Conservation (phyloP, 2,113 vertebrate species). For the Carlito syrichta region DNA sequence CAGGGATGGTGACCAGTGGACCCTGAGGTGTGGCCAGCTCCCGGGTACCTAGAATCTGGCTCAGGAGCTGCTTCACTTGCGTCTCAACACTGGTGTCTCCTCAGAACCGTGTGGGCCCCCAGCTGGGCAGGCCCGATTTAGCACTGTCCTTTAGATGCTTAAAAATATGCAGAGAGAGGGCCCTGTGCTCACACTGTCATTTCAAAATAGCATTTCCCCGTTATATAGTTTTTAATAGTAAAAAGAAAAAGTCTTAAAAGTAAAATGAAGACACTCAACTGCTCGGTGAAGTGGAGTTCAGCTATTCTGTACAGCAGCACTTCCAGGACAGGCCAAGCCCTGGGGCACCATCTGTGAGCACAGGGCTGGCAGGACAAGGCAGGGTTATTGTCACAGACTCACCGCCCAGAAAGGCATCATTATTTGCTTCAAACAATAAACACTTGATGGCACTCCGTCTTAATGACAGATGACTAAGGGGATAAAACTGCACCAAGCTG, state of each 20-base stretch:
- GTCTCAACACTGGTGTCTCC: background rate
- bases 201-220: slow-evolving; percentile 10
- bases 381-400: background rate
- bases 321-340: background rate
- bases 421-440: slow-evolving; percentile 13
- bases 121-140: background rate
- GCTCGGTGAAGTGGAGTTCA: slow-evolving; percentile 41
- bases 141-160: background rate
- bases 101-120: background rate
- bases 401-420: background rate
- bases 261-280: slow-evolving; percentile 1
- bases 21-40: background rate
- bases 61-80: background rate
- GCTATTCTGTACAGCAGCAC: slow-evolving; percentile 14
- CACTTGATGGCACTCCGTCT: background rate
- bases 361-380: background rate
- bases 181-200: background rate
- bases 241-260: background rate
- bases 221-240: background rate
- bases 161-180: slow-evolving; percentile 5
- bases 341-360: background rate
- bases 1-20: background rate
- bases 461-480: background rate
- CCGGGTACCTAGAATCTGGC: background rate
- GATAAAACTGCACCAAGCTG: background rate